A percentile compares a stretch with the other conserved stretches of the same genome.
Conservation (phyloP, 1,140 invertebrate genomes). For the Kradibia gibbosae region DNA sequence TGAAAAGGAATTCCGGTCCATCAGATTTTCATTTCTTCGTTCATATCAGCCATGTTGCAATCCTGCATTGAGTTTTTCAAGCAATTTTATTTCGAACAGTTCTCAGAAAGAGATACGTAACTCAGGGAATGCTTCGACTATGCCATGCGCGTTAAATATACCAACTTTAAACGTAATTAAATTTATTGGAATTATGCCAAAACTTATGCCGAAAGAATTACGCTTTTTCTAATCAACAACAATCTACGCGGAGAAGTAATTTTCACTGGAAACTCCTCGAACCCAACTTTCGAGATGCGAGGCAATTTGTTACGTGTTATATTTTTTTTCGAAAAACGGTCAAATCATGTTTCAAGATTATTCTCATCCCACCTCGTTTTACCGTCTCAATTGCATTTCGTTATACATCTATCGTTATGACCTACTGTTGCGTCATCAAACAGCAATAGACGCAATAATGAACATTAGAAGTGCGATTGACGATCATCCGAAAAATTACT, state of each 20-base stretch:
- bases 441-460: background rate
- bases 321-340: no score
- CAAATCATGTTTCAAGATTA: no score
- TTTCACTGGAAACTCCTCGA: no score
- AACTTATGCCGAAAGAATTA: background rate
- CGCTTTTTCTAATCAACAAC: background rate
- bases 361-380: background rate
- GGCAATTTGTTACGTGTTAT: no score
- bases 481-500: background rate
- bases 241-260: no score
- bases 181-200: slow-evolving; percentile 5
- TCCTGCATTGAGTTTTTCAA: background rate
- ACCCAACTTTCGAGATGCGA: no score
- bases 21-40: background rate
- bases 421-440: background rate
- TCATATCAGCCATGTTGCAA: background rate
- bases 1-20: background rate
- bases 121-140: background rate
- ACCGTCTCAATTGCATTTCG: background rate
- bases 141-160: slow-evolving; percentile 16
- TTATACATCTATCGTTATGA: background rate
- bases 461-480: background rate
- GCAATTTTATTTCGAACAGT: background rate
- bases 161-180: slow-evolving; percentile 15
- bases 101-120: slow-evolving; percentile 9